phyloP scores from a whole-genome alignment of 2,113 vertebrate species.

The Cavia porcellus region DNA sequence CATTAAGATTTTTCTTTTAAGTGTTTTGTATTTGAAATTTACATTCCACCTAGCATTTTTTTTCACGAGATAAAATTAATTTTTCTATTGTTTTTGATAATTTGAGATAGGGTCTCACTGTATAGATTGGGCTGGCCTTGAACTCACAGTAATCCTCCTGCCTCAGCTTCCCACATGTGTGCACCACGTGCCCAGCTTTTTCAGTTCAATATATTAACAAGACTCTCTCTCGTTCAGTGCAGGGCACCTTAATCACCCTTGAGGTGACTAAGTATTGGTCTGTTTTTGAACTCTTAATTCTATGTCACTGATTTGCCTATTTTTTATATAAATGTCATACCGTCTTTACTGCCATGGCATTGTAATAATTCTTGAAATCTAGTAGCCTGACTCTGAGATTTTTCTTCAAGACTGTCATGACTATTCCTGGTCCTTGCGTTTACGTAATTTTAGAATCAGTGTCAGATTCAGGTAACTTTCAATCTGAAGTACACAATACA shows the following conservation, averaged over 20 bases:
- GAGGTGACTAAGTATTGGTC: background rate
- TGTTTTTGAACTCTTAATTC: background rate
- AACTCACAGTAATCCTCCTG: background rate
- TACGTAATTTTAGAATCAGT: conserved; percentile 24
- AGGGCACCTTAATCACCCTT: background rate
- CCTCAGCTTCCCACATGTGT: background rate
- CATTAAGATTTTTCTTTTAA: conserved; percentile 50
- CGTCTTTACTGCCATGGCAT: background rate
- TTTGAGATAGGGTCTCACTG: background rate
- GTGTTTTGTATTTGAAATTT: conserved; percentile 42
- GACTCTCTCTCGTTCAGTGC: background rate
- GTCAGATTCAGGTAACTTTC: background rate
- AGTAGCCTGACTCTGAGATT: background rate
- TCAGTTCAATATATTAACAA: background rate
- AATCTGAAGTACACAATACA: background rate
- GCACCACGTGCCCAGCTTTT: background rate
- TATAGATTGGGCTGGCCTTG: background rate
- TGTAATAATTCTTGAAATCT: conserved; percentile 4
- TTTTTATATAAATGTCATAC: background rate
- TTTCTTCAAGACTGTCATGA: conserved; percentile 23
- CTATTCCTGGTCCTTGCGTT: background rate
- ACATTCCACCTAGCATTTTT: background rate
- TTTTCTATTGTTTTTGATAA: conserved; percentile 29
- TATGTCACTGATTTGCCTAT: background rate
- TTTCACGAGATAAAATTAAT: conserved; percentile 5